A percentile compares a stretch with the other conserved stretches of the same genome.
Conservation (phyloP, 2,888 invertebrate species). For the Mimachlamys varia region DNA sequence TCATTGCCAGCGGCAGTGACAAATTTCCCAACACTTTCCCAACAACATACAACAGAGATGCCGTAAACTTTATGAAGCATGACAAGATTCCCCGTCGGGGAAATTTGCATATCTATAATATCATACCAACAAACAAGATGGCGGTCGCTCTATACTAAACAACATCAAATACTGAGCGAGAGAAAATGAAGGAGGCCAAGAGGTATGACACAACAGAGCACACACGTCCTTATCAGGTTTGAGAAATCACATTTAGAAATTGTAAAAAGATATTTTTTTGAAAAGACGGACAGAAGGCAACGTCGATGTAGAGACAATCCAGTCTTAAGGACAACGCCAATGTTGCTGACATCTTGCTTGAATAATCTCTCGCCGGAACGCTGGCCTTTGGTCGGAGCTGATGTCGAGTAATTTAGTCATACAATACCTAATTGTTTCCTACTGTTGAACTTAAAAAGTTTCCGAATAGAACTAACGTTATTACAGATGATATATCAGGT, state of each 20-base stretch:
- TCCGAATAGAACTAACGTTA: slow-evolving; percentile 27
- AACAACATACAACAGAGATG: slow-evolving; percentile 37
- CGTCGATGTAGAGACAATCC: background rate
- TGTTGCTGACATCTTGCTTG: background rate
- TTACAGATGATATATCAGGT: slow-evolving; percentile 21
- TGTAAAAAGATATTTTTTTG: background rate
- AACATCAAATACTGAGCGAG: background rate
- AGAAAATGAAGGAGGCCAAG: background rate
- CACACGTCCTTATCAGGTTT: slow-evolving; percentile 16
- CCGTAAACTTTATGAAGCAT: slow-evolving; percentile 42
- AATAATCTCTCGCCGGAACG: background rate
- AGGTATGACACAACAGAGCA: background rate
- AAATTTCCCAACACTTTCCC: slow-evolving; percentile 50
- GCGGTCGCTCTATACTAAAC: slow-evolving; percentile 14
- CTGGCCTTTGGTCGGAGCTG: background rate
- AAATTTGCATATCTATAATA: slow-evolving; percentile 31
- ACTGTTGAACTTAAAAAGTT: slow-evolving; percentile 19
- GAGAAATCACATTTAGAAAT: slow-evolving; percentile 31
- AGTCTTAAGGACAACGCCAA: slow-evolving; percentile 3
- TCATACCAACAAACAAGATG: slow-evolving; percentile 25
- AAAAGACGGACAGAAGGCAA: slow-evolving; percentile 36
- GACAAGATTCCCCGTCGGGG: slow-evolving; percentile 40
- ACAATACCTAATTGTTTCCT: slow-evolving; percentile 10
- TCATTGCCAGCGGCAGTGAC: slow-evolving; percentile 49
- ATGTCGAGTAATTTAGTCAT: slow-evolving; percentile 15